Evolutionary conservation across 2,888 invertebrate genomes (phyloP), one percentile per base, ranked within the genome.

Genomic region (Brenthis hecate): DNA sequence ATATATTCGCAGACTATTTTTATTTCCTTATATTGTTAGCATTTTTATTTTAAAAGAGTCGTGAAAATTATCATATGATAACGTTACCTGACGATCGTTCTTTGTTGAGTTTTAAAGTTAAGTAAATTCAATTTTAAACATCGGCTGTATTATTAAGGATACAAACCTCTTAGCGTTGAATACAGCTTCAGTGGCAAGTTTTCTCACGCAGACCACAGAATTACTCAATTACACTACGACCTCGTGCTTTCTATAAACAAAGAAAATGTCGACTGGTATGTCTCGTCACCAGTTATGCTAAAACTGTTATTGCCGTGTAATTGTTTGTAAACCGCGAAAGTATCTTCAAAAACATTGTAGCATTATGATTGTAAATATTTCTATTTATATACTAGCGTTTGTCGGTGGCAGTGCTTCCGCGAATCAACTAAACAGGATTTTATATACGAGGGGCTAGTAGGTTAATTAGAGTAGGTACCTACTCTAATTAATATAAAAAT

Each of bases 321-420:
- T 72, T 90, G 87, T 91, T 91, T 90, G 81, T 85, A 91, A 91
- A 91, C 89, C 87, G 72, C 85, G 65, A 79, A 78, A 73, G 80
- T 77, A 76, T 80, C 78, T 81, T 80, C 65, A 74, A 76, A 74
- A 78, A 86, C 85, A 84, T 85, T 84, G 84, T 83, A 85, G 77
- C 74, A 65, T 69, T 74, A 68, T 85, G 83, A 83, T 78, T 85
- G 78, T 78, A 74, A 36, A 56, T 32, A 61, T 61, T 62, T 28
- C 51, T 62, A 36, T 62, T 19, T 53, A 62, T 32, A 53, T 51
- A 32, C 6, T 51, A 36, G 36, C 43, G 51, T 62, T 6, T 16
- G 13, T 6, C 51, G n/a, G 13, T 2, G 53, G 32, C n/a, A 8
- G 28, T 8, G 50, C 50, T 43, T 43, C 36, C 8, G 36, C 11